Base-by-base conservation (phyloP, 1,140 invertebrate genomes). In the Drosophila tsacasi region DNA sequence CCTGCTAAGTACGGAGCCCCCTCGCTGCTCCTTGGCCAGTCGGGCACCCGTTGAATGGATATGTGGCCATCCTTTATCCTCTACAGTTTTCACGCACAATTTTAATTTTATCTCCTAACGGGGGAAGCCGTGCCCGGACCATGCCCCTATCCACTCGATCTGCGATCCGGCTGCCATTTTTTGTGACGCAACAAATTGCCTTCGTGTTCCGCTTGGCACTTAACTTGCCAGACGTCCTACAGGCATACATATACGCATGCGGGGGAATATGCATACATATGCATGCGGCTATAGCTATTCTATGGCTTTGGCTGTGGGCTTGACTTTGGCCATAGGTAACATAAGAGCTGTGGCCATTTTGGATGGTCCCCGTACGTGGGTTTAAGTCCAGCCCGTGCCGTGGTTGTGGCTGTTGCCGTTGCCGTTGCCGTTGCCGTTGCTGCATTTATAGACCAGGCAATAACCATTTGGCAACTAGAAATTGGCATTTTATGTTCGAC, bases 401-500 rank as follows among this genome's bases (percentile, higher is more conserved):
- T 19, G 50, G 54, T 17, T 30, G 25, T 30, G 9, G 27, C 27
- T 12, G 25, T 30, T 3, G 47, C 25, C 52, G 46, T 30, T 52
- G 59, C 27, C 52, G 57, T 37, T 21, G 64, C 21, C 44, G 52
- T 46, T 46, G 54, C 35, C 65, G 46, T 35, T 77, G 66, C 47
- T 79, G 76, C 76, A 79, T 79, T 79, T 79, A 71, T 79, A 71
- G 74, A 78, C 54, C 71, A 49, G 55, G 85, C 84, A 84, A 89
- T 89, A 89, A 89, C 84, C 84, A 89, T 89, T 89, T 89, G 84
- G 84, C 84, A 89, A 90, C 84, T 89, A 78, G 84, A 89, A 89
- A 89, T 89, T 89, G 84, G 84, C 81, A 90, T 89, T 89, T 89
- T 90, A 89, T 90, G 84, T 84, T 81, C 81, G 76, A 64, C 81